Evolutionary conservation across 2,797 vertebrate genomes (phyloP), one percentile per base, ranked within the genome.

Genomic region (Stomatorhinus walkeri): DNA sequence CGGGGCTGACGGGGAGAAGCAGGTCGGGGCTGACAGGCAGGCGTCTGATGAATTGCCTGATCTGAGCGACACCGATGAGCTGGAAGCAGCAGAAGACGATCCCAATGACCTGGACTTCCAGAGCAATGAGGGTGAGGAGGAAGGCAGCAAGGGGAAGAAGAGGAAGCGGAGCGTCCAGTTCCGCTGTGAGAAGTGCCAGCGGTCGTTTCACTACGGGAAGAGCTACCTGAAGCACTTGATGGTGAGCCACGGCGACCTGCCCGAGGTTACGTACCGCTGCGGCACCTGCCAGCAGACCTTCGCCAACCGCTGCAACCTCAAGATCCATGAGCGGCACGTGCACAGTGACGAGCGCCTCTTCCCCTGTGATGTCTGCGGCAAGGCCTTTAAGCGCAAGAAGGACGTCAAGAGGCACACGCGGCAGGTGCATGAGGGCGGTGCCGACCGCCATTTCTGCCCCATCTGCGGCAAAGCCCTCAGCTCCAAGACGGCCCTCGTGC

Each of bases 371-470:
- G 93, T 97, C 89, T 99, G 98, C 90, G 88, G 93, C 7, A 99
- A 99, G 95, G 96, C 96, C 92, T 99, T 99, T 93, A 99, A 99
- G 92, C 95, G 98, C 89, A 97, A 97, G 94, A 99, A 99, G 94
- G 96, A 99, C 1, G 97, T 99, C 28, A 96, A 96, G 88, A 95
- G 98, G 85, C 98, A 99, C 86, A 94, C 96, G 36, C 94, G 96
- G 88, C 98, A 99, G 93, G 98, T 99, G 24, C 98, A 99, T 0
- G 98, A 99, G 93, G 97, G 98, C 0, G 97, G 96, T 3, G 95
- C 95, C 0, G 94, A 96, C 87, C 93, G 95, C 9, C 97, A 99
- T 89, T 94, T 95, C 90, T 99, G 98, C 91, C 93, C 94, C 0
- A 93, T 95, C 24, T 99, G 98, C 0, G 97, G 98, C 85, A 99